These are phyloP conservation scores for Chrysolina haemoptera DNA, from an alignment of 2,888 invertebrate species.

Conservation along the genomic window DNA sequence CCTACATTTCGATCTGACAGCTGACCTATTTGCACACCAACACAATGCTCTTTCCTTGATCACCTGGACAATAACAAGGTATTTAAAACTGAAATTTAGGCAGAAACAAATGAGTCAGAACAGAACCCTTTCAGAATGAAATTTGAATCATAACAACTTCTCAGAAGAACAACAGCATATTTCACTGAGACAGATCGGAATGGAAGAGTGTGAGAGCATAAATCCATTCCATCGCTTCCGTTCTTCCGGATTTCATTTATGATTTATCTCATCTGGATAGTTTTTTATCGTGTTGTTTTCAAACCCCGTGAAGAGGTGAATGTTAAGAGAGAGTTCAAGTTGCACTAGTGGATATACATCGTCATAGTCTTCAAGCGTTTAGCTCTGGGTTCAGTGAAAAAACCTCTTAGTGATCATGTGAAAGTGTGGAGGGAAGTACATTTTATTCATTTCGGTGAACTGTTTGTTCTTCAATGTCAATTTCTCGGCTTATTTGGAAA, in stretches of 20 bases:
- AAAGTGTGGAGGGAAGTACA: no score
- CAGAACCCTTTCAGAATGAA: slow-evolving; percentile 26
- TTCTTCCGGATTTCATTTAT: slow-evolving; percentile 43
- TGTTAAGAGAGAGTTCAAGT: slow-evolving; percentile 21
- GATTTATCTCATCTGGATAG: slow-evolving; percentile 49
- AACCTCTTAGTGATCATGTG: no score
- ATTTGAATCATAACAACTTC: slow-evolving; percentile 42
- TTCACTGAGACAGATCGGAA: slow-evolving; percentile 32
- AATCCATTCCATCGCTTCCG: slow-evolving; percentile 39
- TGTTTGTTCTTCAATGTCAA: no score
- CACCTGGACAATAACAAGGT: not conserved
- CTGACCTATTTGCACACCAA: no score
- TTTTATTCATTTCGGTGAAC: no score
- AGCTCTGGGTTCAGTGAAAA: no score
- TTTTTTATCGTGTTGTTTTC: slow-evolving; percentile 30
- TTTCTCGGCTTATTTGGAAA: no score
- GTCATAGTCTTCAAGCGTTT: not conserved
- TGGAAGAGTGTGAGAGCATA: slow-evolving; percentile 36
- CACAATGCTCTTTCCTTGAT: no score
- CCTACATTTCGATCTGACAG: no score
- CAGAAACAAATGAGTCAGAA: slow-evolving; percentile 21
- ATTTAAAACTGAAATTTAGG: slow-evolving; percentile 25
- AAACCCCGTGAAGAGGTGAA: slow-evolving; percentile 9
- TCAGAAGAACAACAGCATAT: slow-evolving; percentile 43
- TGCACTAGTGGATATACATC: slow-evolving; percentile 4